A percentile compares a stretch with the other conserved stretches of the same genome.
Evolutionary conservation across 2,113 vertebrate species (phyloP).

Genomic region (Upupa epops): DNA sequence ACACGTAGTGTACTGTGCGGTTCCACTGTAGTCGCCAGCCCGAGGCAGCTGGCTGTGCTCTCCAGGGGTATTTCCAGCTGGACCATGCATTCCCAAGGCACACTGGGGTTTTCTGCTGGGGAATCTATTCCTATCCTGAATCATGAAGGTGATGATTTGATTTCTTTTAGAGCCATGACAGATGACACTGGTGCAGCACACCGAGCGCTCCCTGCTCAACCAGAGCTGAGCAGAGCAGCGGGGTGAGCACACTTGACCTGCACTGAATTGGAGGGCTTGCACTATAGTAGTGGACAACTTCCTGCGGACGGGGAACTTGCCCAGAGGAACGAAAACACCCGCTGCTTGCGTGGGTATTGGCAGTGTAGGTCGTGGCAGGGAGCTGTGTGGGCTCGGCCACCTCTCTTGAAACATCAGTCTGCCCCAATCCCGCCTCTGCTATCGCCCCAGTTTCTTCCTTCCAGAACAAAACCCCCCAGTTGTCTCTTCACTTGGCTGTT

Average conservation of each 20-base stretch:
- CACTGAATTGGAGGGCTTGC: neutral
- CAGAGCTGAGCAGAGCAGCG: neutral
- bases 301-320: neutral
- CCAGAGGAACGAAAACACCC: neutral
- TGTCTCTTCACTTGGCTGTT: neutral
- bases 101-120: neutral
- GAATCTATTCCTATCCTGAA: neutral
- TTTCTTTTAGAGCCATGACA: neutral
- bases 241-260: neutral
- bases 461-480: neutral
- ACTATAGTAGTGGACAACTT: neutral
- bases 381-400: neutral
- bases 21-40: neutral
- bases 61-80: neutral
- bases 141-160: neutral
- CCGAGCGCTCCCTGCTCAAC: neutral
- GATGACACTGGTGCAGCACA: neutral
- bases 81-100: neutral
- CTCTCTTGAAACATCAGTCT: neutral
- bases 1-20: neutral
- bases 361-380: neutral
- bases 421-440: slow-evolving; percentile 7
- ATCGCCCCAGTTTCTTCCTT: neutral
- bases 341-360: neutral
- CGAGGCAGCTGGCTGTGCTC: slow-evolving; percentile 5